Base-by-base conservation (phyloP, 2,888 invertebrate species). In the Hipparchia sbordonii region DNA sequence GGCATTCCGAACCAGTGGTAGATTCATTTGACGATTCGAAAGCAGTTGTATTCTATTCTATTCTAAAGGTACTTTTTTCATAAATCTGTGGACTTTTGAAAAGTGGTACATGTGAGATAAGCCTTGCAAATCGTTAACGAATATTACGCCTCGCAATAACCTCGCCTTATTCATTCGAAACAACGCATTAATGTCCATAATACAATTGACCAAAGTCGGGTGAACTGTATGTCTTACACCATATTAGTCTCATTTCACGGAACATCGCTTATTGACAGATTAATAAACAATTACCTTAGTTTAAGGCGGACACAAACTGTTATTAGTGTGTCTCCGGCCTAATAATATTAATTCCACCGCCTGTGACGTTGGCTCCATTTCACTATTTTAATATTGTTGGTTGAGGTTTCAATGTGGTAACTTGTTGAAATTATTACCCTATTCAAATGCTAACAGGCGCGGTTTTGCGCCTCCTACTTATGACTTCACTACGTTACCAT, bases 181-280 rank as follows among this genome's bases (percentile, higher is more conserved):
- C 63, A 65, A 72, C 66, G 68, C 54, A 68, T 39, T 52, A 12
- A 66, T 52, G 67, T 63, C 59, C 51, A 63, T 33, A 52, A 67
- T 62, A n/a, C 45, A 13, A 51, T 62, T 48, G 61, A 52, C 39
- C 4, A 45, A 54, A 4, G 59, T 33, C 12, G 39, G 60, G 69
- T 61, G 62, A 39, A 45, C 45, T 59, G 60, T 39, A 70, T 67
- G 60, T 72, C 48, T 65, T 33, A 63, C 70, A 71, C 71, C 39
- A 63, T 63, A 57, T 60, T 13, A 52, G 6, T 60, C 45, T 54
- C 65, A 67, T 71, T 54, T 69, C 75, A 75, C 67, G 46, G 66
- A 69, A 67, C 69, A 74, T 74, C 63, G 75, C 77, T 78, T 78
- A 74, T 72, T 76, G 73, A 77, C 72, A 56, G 72, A 74, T 76